phyloP scores from a whole-genome alignment of 1,140 invertebrate genomes.

The Drosophila miranda region DNA sequence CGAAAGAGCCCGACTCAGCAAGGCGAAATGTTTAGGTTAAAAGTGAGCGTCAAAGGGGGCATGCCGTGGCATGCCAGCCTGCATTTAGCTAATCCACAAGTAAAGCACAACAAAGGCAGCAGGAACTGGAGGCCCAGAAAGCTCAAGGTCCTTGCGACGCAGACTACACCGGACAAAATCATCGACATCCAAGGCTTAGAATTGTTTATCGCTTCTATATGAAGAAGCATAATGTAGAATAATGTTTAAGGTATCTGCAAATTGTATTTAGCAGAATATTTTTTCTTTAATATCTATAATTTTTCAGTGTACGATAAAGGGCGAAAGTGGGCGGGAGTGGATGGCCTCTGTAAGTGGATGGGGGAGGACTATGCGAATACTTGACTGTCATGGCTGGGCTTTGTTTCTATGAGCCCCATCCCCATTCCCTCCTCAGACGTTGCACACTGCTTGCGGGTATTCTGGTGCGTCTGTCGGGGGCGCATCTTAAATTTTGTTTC shows the following conservation, averaged over 20 bases:
- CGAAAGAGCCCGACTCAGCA: slow-evolving; percentile 59
- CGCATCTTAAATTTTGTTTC: slow-evolving; percentile 54
- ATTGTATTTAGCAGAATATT: too few relatives aligned
- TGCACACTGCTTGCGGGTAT: slow-evolving; percentile 24
- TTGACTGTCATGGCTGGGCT: slow-evolving; percentile 71
- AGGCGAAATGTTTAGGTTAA: slow-evolving; percentile 75
- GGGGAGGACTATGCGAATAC: slow-evolving; percentile 46
- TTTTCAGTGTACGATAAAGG: background rate
- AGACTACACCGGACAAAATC: slow-evolving; percentile 15
- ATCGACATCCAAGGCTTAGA: too few relatives aligned
- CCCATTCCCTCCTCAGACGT: background rate
- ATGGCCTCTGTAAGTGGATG: slow-evolving; percentile 45
- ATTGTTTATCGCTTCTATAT: too few relatives aligned
- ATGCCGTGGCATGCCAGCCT: slow-evolving; percentile 48
- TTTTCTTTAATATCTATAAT: too few relatives aligned
- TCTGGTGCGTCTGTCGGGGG: background rate
- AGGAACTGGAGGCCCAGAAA: slow-evolving; percentile 44
- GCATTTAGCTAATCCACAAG: slow-evolving; percentile 77
- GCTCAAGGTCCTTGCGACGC: slow-evolving; percentile 54
- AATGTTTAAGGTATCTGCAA: too few relatives aligned
- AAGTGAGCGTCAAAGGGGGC: slow-evolving; percentile 45
- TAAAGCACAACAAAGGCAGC: slow-evolving; percentile 65
- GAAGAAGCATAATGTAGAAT: too few relatives aligned
- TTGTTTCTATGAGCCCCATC: slow-evolving; percentile 41
- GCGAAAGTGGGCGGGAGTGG: background rate